Base-by-base conservation (phyloP, 2,888 invertebrate genomes). In the Synanthedon tipuliformis region DNA sequence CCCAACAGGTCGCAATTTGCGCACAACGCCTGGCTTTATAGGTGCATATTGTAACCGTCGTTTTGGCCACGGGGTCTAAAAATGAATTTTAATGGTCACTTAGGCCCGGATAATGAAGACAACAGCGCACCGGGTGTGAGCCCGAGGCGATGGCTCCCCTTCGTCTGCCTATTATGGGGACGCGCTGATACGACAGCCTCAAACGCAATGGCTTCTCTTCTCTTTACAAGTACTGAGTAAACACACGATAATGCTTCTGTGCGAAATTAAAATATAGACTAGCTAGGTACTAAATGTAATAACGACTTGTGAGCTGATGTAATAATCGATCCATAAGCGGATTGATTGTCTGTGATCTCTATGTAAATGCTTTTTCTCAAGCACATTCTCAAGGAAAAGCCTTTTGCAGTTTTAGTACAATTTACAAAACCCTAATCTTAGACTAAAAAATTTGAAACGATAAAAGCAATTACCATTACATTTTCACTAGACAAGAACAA, bases 1-100 rank as follows among this genome's bases (percentile, higher is more conserved):
- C 27, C 27, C 45, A n/a, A 8, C 45, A 45, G 45, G 45, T 13
- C 45, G n/a, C 49, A 15, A 49, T 18, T 49, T 18, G 49, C 49
- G 50, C 18, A 52, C 12, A 52, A 51, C 48, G 54, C 18, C 52
- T n/a, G 45, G 41, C 23, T 50, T 55, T 40, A 53, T 53, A 51
- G 48, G 50, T 48, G 54, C 54, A 51, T 52, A 54, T 53, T 56
- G 56, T 50, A 40, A 51, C 51, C 51, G 34, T 49, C 49, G 49
- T 49, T 49, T 23, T 52, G 57, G 53, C 60, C 57, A 52, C 48
- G 62, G 69, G 73, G 69, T 57, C 68, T 71, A 74, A 75, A 78
- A 80, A 80, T 79, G 78, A 82, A 81, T 81, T 79, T 80, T 81
- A 82, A 81, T 81, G 79, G 78, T 78, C 78, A 78, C 75, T 81